Evolutionary conservation across 2,888 invertebrate genomes (phyloP).

Genomic region (Athetis lepigone): DNA sequence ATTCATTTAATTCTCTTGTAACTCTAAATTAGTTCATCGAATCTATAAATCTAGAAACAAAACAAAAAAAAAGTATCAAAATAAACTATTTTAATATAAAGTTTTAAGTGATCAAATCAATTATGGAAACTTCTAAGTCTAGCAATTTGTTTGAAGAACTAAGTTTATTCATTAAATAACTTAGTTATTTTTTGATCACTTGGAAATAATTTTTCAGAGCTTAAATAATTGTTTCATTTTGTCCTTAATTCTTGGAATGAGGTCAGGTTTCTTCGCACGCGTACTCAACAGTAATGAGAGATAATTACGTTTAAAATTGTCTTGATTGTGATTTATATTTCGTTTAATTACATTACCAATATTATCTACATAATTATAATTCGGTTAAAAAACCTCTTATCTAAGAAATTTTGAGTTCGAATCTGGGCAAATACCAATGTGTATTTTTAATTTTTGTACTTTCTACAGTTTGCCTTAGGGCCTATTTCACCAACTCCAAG

Average conservation of each 20-base stretch:
- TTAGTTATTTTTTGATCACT: conserved; percentile 30
- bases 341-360: not conserved
- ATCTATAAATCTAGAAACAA: not conserved
- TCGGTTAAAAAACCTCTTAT: too few species aligned
- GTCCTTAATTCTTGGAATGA: conserved; percentile 21
- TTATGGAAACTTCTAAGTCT: conserved; percentile 33
- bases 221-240: conserved; percentile 42
- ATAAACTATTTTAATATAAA: conserved; percentile 33
- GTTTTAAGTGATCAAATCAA: conserved; percentile 45
- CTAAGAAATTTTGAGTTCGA: too few species aligned
- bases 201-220: conserved; percentile 21
- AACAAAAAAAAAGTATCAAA: not conserved
- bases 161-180: conserved; percentile 52
- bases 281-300: conserved; percentile 41
- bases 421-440: too few species aligned
- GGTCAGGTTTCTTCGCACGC: conserved; percentile 30
- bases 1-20: too few species aligned
- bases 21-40: not conserved
- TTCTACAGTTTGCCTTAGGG: too few species aligned
- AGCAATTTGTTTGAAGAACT: conserved; percentile 41
- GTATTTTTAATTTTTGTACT: too few species aligned
- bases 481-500: too few species aligned
- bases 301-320: conserved; percentile 41
- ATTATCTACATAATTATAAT: too few species aligned
- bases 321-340: conserved; percentile 37